Evolutionary conservation across 2,113 vertebrate genomes (phyloP), one percentile per base, ranked within the genome.

Genomic region (Caretta caretta): DNA sequence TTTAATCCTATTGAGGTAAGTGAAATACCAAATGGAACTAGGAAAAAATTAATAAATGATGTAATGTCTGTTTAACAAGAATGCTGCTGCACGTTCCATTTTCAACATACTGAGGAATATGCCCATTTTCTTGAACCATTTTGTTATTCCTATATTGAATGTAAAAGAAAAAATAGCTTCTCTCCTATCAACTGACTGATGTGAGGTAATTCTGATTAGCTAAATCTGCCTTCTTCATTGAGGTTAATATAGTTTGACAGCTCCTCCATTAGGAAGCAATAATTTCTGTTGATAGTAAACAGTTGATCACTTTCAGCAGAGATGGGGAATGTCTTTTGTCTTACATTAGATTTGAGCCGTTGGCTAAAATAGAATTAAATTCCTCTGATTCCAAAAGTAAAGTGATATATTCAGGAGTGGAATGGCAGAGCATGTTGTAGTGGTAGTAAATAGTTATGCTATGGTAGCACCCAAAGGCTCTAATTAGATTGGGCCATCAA

Each of bases 281-380:
- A 84, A 93, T 95, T 96, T 96, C 92, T 98, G 97, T 97, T 98
- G 97, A 97, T 93, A 98, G 97, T 98, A 98, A 98, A 97, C 94
- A 98, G 93, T 98, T 97, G 90, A 82, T 94, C 97, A 97, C 91
- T 97, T 97, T 96, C 94, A 96, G 94, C 86, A 91, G 90, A 86
- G 87, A 86, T 75, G 50, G 24, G 80, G 76, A 94, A 86, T 87
- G 83, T 83, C 90, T 78, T 94, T 91, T 93, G 93, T 96, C 91
- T 94, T 92, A 51, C 5, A 82, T 54, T n/a, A 80, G 72, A 92
- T 91, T 89, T 86, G 81, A 72, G 87, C 85, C 95, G 49, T 75
- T 92, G 83, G 29, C 97, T 97, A 90, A 93, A 93, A 88, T 96
- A 54, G 86, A 72, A 38, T 91, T 93, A 91, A 91, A 89, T 93